Evolutionary conservation across 2,797 vertebrate species (phyloP).

Genomic region (Acanthis flammea): DNA sequence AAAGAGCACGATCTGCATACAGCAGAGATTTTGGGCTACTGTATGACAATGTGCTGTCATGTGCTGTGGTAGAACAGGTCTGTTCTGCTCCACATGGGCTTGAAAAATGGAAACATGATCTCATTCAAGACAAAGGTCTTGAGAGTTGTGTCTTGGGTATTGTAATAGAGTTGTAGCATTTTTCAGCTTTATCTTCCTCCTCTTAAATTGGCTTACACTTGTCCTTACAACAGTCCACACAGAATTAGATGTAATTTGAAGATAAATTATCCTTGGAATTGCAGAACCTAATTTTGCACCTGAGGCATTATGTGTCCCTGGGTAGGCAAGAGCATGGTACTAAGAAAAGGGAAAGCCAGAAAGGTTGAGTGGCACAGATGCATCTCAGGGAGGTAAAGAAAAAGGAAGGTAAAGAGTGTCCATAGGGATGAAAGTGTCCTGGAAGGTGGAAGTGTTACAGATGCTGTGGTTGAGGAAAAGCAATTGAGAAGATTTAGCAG

Average conservation of each 20-base stretch:
- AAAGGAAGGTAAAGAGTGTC: background rate
- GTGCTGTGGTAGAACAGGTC: background rate
- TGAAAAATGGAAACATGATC: background rate
- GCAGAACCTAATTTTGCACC: background rate
- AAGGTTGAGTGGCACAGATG: background rate
- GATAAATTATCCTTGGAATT: background rate
- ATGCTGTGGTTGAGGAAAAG: background rate
- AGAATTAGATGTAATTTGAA: background rate
- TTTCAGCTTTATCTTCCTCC: conserved; percentile 13
- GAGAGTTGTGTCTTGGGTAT: background rate
- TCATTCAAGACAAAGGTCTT: background rate
- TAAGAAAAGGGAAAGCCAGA: background rate
- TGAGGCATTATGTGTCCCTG: background rate
- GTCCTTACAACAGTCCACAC: background rate
- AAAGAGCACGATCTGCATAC: background rate
- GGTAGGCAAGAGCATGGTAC: background rate
- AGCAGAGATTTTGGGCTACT: background rate
- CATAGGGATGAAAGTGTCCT: background rate
- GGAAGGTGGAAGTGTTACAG: background rate
- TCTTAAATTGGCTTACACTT: background rate
- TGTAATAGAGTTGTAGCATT: background rate
- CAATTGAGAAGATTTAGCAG: background rate
- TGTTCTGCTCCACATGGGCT: background rate
- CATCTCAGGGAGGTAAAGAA: background rate
- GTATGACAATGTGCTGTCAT: background rate